These are phyloP conservation scores for Phortica okadai DNA, from an alignment of 2,888 invertebrate genomes.

Conservation along the genomic window DNA sequence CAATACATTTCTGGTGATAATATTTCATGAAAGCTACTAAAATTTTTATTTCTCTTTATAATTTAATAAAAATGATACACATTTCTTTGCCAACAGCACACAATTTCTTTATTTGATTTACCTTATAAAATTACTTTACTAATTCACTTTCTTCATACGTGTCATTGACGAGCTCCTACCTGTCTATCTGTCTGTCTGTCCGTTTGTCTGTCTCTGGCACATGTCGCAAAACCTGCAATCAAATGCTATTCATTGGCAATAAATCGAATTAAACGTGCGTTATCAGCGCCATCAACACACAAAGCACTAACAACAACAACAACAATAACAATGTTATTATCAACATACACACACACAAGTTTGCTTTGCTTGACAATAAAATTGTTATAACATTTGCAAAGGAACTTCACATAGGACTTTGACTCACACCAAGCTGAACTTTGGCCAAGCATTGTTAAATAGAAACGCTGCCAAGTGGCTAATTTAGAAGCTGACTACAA, in stretches of 20 bases:
- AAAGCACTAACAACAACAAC: background rate
- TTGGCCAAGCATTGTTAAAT: background rate
- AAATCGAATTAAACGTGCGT: slow-evolving; percentile 67
- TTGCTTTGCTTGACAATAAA: background rate
- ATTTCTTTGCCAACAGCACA: background rate
- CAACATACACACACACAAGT: background rate
- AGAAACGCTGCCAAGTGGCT: slow-evolving; percentile 34
- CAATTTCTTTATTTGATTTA: background rate
- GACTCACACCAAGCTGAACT: background rate
- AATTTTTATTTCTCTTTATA: background rate
- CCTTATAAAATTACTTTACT: background rate
- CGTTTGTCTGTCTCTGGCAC: background rate
- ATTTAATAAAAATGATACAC: background rate
- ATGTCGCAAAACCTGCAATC: slow-evolving; percentile 49
- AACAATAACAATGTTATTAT: background rate
- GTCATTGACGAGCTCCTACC: background rate
- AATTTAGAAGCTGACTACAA: slow-evolving; percentile 25
- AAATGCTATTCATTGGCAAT: slow-evolving; percentile 67
- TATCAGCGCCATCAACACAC: slow-evolving; percentile 27
- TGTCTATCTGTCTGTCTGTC: background rate
- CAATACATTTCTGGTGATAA: too few species aligned
- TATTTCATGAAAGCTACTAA: too few species aligned
- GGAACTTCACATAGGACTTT: background rate
- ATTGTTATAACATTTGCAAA: background rate
- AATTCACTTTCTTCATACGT: background rate